These are phyloP conservation scores for Aphis craccivora DNA, from an alignment of 1,140 invertebrate genomes.

Conservation along the genomic window DNA sequence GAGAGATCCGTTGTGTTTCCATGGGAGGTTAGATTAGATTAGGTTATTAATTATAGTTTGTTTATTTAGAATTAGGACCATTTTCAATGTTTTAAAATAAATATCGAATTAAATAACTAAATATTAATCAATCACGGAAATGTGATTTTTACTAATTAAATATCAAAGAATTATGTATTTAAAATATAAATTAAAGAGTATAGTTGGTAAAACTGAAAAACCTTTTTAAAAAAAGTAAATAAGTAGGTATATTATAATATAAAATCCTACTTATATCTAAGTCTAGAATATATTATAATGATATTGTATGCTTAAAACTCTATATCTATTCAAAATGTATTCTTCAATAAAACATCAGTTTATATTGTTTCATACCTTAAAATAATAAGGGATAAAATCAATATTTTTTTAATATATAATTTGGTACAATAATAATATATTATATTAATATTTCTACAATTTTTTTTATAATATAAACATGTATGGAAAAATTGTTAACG, in stretches of 20 bases:
- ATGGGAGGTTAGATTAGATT: neutral
- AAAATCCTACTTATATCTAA: neutral
- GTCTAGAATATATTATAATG: neutral
- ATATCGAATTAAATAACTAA: neutral
- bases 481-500: neutral
- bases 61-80: neutral
- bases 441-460: too few relatives aligned
- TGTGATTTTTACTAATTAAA: neutral
- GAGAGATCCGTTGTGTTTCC: too few relatives aligned
- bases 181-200: neutral
- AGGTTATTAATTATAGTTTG: neutral
- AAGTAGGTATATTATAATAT: neutral
- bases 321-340: neutral
- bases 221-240: neutral
- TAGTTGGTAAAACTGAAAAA: neutral
- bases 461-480: neutral
- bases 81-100: neutral
- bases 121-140: neutral
- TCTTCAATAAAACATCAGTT: neutral
- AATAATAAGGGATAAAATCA: too few relatives aligned
- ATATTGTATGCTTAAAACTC: neutral
- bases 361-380: neutral
- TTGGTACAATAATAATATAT: too few relatives aligned
- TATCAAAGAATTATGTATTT: neutral
- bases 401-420: too few relatives aligned